Percentiles rank a stretch among this genome's conserved stretches.
Evolutionary conservation across 2,113 vertebrate genomes (phyloP).

Genomic region (Parotia lawesii): DNA sequence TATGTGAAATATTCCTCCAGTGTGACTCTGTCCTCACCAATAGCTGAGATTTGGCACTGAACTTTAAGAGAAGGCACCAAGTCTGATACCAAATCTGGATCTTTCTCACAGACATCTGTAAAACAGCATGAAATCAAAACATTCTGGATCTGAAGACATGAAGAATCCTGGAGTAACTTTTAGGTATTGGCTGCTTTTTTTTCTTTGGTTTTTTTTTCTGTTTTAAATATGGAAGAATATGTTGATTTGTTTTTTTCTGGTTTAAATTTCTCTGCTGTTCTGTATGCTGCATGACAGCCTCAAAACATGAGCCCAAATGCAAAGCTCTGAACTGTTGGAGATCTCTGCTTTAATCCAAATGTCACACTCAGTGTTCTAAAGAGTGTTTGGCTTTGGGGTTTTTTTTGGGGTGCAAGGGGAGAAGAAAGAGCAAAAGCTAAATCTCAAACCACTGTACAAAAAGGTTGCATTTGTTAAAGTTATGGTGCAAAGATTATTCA

Average conservation of each 20-base stretch:
- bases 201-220: not conserved
- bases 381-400: not conserved
- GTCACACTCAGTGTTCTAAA: not conserved
- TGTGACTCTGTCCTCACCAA: not conserved
- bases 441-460: not conserved
- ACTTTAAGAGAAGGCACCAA: not conserved
- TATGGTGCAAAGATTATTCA: not conserved
- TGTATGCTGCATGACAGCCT: not conserved
- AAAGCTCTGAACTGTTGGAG: not conserved
- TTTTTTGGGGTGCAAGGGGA: rapidly evolving
- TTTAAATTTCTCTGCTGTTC: not conserved
- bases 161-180: not conserved
- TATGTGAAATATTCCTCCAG: not conserved
- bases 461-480: not conserved
- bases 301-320: not conserved
- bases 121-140: not conserved
- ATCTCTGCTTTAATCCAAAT: not conserved
- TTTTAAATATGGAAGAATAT: not conserved
- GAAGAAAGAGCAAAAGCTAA: not conserved
- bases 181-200: not conserved
- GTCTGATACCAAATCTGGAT: not conserved
- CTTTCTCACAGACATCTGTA: not conserved
- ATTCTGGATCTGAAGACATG: not conserved
- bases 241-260: not conserved
- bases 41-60: not conserved